Evolutionary conservation across 92 coral and sea anemone species (phyloP), one percentile per base, ranked within the genome.

Genomic region (Phenganax stokvisi): DNA sequence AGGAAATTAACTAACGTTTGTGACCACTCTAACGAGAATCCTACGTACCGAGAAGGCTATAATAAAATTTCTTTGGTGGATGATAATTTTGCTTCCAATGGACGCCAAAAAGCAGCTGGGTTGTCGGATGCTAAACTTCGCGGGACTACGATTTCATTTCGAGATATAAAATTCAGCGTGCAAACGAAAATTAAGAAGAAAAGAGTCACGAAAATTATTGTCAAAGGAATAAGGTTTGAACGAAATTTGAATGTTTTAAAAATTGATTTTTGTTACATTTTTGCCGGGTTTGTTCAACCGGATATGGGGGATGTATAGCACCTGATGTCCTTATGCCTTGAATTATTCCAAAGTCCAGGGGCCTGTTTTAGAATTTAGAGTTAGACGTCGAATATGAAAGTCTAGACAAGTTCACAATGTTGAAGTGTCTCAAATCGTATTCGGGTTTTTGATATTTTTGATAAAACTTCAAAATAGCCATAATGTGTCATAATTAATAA

Each of bases 111-210:
- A 44, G 9, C 9, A 11, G 10, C 3, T n/a, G 11, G 27, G 37
- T 64, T 28, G 31, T 64, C 30, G 9, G 12, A 16, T 12, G 70
- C 2, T 28, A 53, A 68, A 13, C 30, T 20, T 25, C 70, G 30
- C 0, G 70, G 70, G 10, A 64, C 70, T 20, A 64, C 70, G 12
- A 90, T 92, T 27, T 75, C 97, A 2, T 92, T 87, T 52, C 97
- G 88, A 57, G 72, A 92, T 25, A 69, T 92, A 25, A 72, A 85
- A 72, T 92, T 89, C 85, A 83, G 83, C 20, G 84, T 92, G 15
- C 75, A 62, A 53, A 78, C 87, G 53, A 89, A 88, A 57, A 69
- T 81, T 61, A 89, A 90, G 13, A 88, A 91, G 29, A 82, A 65
- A 27, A 90, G 86, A 70, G 83, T 52, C 10, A 56, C 86, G 56